phyloP scores from a whole-genome alignment of 2,888 invertebrate genomes.

The Scelioninae gen. 1 region DNA sequence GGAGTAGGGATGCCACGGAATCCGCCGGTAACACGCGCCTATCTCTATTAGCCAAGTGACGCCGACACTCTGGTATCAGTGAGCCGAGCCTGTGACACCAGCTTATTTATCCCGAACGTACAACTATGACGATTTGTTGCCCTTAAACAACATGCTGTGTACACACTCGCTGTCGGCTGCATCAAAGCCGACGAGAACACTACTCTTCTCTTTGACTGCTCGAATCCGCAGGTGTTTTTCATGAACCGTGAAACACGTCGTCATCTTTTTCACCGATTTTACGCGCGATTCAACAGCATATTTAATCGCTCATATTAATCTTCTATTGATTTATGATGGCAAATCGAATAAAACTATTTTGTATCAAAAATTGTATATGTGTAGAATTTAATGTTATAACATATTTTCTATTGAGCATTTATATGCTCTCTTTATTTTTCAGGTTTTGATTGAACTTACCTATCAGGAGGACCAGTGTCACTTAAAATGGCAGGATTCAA shows the following conservation, averaged over 20 bases:
- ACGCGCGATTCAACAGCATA: constrained; percentile 17
- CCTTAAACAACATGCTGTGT: constrained; percentile 74
- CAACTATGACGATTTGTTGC: constrained; percentile 75
- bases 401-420: too few relatives aligned
- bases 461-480: constrained; percentile 80
- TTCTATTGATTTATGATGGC: constrained; percentile 13
- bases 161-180: constrained; percentile 72
- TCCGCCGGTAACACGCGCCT: constrained; percentile 79
- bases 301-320: constrained; percentile 7
- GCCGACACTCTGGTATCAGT: constrained; percentile 78
- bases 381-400: not conserved
- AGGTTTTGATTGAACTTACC: constrained; percentile 49
- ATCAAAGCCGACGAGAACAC: constrained; percentile 72
- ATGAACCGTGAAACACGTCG: constrained; percentile 30
- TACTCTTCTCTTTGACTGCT: constrained; percentile 36
- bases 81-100: constrained; percentile 72
- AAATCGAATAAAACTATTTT: too few relatives aligned
- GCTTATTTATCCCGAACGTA: constrained; percentile 77
- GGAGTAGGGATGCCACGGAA: constrained; percentile 73
- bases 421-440: too few relatives aligned
- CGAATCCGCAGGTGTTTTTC: constrained; percentile 60
- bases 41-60: constrained; percentile 83
- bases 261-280: constrained; percentile 28
- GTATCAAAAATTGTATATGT: not conserved
- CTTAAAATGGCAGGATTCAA: constrained; percentile 81